Percentiles rank a stretch among this genome's conserved stretches.
Conservation (phyloP, 2,888 invertebrate species). For the Coenonympha arcania region DNA sequence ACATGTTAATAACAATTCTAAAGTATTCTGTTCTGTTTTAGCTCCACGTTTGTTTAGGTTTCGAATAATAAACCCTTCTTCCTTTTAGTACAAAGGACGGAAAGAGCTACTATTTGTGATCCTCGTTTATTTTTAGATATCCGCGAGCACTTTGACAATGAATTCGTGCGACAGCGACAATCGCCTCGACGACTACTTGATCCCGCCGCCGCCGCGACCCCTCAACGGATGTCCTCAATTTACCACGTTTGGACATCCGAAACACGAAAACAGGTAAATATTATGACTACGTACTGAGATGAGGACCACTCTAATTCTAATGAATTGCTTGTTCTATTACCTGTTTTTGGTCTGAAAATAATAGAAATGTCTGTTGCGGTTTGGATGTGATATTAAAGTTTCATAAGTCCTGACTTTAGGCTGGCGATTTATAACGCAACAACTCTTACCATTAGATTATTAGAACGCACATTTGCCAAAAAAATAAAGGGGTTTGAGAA, state of each 20-base stretch:
- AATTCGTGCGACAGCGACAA: constrained; percentile 60
- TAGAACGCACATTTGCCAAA: too few relatives aligned
- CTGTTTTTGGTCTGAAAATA: background rate
- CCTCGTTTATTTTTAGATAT: constrained; percentile 42
- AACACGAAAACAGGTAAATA: constrained; percentile 53
- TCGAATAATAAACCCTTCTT: background rate
- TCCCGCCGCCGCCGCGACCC: constrained; percentile 77
- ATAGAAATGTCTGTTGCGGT: background rate
- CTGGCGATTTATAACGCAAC: too few relatives aligned
- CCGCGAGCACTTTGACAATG: constrained; percentile 65
- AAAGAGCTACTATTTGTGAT: background rate
- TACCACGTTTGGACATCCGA: constrained; percentile 67
- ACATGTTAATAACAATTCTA: too few relatives aligned
- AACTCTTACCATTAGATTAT: too few relatives aligned
- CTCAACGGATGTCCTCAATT: constrained; percentile 61
- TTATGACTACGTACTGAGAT: background rate
- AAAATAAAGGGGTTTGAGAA: too few relatives aligned
- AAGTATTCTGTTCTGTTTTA: too few relatives aligned
- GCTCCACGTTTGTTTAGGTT: background rate
- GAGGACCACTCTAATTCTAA: background rate
- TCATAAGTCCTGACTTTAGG: too few relatives aligned
- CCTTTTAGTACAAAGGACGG: background rate
- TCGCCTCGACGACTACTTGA: constrained; percentile 75
- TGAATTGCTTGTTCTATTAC: background rate
- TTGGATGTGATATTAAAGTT: too few relatives aligned